Base-by-base conservation (phyloP, 2,113 vertebrate species). In the Gila orcuttii region DNA sequence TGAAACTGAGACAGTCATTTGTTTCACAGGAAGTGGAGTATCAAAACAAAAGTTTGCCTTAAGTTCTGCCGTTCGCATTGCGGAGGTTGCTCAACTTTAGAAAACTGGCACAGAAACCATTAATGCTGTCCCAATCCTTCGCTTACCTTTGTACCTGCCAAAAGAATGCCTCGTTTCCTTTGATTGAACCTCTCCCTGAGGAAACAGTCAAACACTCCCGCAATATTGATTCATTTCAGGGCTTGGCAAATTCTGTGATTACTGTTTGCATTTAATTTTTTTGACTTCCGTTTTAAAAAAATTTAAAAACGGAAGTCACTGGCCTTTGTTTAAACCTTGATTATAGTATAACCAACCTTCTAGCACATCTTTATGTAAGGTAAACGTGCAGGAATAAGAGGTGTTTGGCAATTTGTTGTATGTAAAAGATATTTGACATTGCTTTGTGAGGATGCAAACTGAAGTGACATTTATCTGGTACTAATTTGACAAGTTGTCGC, bases 221-320 rank as follows among this genome's bases (percentile, higher is more conserved):
- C 52, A 45, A 23, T 57, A 36, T 21, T 64, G 39, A 57, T 73
- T 79, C 15, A 52, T 83, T 64, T 73, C 4, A 66, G 80, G 57
- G 74, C 4, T 79, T 57, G 77, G 64, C 50, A 36, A 69, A 47
- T 45, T 69, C 17, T 59, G 15, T 52, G 39, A 25, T 75, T 33
- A 31, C 59, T 83, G 45, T 73, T n/a, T 52, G 55, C 15, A 55
- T 59, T 81, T 59, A n/a, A 69, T 59, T 57, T 86, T 86, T 33
- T n/a, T n/a, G n/a, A n/a, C n/a, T n/a, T n/a, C n/a, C n/a, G n/a
- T n/a, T n/a, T n/a, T n/a, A n/a, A n/a, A n/a, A n/a, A n/a, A n/a
- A n/a, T n/a, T n/a, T n/a, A n/a, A n/a, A 80, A 47, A 33, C 25
- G 12, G 17, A 55, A 66, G 12, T 10, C 73, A 62, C 75, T 87